Conservation (phyloP, 2,113 vertebrate genomes). For the Eubucco bourcierii region DNA sequence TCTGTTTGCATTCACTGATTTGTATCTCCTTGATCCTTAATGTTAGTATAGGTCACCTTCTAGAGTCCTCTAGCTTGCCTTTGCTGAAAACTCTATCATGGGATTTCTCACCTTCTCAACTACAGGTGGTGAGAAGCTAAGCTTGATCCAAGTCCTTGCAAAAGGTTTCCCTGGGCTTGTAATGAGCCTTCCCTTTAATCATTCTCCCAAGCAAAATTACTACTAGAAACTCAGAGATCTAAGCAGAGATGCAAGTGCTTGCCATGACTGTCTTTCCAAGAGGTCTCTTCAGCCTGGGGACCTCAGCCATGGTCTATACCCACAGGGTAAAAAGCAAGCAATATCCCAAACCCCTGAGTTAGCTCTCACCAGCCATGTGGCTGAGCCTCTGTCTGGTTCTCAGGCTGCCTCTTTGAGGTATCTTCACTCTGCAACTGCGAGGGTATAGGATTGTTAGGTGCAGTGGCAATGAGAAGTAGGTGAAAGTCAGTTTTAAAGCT, state of each 20-base stretch:
- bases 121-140: background rate
- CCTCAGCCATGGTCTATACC: background rate
- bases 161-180: background rate
- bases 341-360: background rate
- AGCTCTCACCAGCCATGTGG: accelerated
- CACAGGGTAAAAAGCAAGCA: background rate
- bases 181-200: background rate
- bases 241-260: background rate
- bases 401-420: background rate
- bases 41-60: background rate
- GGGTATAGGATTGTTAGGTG: background rate
- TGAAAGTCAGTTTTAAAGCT: background rate
- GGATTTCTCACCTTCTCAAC: background rate
- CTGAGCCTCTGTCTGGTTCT: background rate
- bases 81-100: background rate
- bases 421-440: background rate
- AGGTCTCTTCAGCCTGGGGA: background rate
- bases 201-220: background rate
- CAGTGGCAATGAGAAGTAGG: background rate
- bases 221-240: background rate
- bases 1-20: background rate
- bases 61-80: background rate
- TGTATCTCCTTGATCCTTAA: background rate
- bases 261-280: background rate
- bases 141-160: background rate